Conservation (phyloP, 1,140 invertebrate species). For the Maniola jurtina region DNA sequence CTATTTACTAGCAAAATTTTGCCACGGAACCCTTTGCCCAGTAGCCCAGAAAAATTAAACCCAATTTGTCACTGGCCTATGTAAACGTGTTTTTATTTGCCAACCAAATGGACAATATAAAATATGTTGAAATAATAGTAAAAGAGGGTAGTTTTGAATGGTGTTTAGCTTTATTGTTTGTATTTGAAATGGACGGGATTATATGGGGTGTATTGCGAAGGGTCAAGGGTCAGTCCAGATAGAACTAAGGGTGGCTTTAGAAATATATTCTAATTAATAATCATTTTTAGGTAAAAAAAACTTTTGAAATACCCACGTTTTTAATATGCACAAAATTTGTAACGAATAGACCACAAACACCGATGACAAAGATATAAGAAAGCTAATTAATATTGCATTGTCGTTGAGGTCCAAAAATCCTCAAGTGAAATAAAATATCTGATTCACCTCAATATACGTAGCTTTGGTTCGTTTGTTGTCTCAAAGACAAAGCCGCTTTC, state of each 20-base stretch:
- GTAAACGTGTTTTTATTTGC: constrained; percentile 3
- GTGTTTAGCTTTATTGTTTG: neutral
- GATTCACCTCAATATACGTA: constrained; percentile 26
- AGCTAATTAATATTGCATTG: too few species aligned
- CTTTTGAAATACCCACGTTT: too few species aligned
- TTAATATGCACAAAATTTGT: too few species aligned
- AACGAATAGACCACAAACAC: too few species aligned
- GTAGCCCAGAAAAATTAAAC: neutral
- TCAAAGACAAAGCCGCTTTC: constrained; percentile 71
- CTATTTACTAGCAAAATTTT: neutral
- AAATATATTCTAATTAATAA: neutral
- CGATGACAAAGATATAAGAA: too few species aligned
- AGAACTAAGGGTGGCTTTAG: neutral
- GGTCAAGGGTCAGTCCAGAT: neutral
- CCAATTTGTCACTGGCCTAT: neutral
- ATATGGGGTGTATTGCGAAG: neutral
- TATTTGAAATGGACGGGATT: constrained; percentile 6
- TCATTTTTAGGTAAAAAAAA: too few species aligned
- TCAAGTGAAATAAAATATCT: constrained; percentile 33
- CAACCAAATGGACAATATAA: constrained; percentile 2
- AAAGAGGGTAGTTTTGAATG: neutral
- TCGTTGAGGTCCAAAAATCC: too few species aligned
- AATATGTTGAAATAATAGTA: neutral
- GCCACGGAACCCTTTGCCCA: neutral
- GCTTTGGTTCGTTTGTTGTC: constrained; percentile 54